Base-by-base conservation (phyloP, 92 coral and sea anemone species). In the Porites cylindrica region DNA sequence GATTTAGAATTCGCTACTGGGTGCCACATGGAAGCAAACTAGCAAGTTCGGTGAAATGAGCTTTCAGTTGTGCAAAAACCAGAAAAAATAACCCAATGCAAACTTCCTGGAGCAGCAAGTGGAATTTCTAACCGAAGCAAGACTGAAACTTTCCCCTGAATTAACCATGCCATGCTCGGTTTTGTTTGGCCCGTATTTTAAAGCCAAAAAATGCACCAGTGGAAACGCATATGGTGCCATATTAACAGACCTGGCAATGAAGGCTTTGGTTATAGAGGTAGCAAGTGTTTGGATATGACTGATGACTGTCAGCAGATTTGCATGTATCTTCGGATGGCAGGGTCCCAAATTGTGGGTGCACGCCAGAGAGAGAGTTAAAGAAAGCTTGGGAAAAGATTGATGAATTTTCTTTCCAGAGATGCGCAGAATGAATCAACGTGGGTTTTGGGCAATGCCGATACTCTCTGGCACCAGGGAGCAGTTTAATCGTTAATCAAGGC, bases 121-220 rank as follows among this genome's bases (percentile, higher is more conserved):
- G 94, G 88, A 93, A 20, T 75, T 56, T 51, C 69, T 91, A 50
- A 91, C 93, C 10, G 93, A 91, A 16, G 91, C 85, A 0, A 76
- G 91, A 76, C 82, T 91, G 79, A 88, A 77, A 72, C 94, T 92
- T 1, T 67, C 92, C 2, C 91, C 92, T 0, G 84, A 92, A 19
- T 94, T 75, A 89, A 88, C 82, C 84, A 68, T 62, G 86, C 77
- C 0, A 92, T 92, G 95, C 51, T 94, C 1, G 94, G 87, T 65
- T 38, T 51, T 93, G 77, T 94, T 94, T 89, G 95, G 97, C 8
- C 92, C 93, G 12, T 91, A 91, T 66, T 61, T 82, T 16, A 91
- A 85, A 69, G 96, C 90, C 24, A 92, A 93, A 86, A 91, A 90
- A 79, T 81, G 95, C 8, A 84, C 77, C 32, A 92, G 90, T 70